Percentiles rank a stretch among this genome's conserved stretches.
These are phyloP conservation scores for Trichonephila clavipes DNA, from an alignment of 1,140 invertebrate species.

Conservation along the genomic window DNA sequence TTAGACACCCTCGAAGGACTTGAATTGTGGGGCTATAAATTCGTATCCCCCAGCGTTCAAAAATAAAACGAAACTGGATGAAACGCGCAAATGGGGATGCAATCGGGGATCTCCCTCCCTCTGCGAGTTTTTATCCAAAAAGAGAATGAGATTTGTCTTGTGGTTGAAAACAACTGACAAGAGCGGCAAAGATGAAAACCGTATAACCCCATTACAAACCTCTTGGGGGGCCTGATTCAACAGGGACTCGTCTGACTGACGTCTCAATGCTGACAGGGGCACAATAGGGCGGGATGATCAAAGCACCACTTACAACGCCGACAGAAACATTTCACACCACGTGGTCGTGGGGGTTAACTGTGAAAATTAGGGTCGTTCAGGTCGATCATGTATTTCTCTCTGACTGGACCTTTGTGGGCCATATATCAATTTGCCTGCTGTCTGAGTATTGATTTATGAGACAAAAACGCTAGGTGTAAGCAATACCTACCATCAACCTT, in stretches of 20 bases:
- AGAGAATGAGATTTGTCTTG: slow-evolving; percentile 49
- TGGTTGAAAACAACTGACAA: slow-evolving; percentile 62
- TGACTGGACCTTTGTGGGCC: not conserved
- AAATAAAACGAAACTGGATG: not conserved
- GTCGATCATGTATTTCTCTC: not conserved
- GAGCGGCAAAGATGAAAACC: slow-evolving; percentile 74
- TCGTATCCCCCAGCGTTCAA: not conserved
- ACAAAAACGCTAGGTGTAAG: not conserved
- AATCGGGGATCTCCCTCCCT: not conserved
- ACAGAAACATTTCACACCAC: slow-evolving; percentile 74
- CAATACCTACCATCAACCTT: not conserved
- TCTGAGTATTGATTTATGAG: not conserved
- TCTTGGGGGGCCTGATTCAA: slow-evolving; percentile 34
- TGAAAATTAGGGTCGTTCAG: slow-evolving; percentile 63
- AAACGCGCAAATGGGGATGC: not conserved
- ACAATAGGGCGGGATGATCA: slow-evolving; percentile 57
- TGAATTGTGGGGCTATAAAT: slow-evolving; percentile 7
- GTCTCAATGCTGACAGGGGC: slow-evolving; percentile 74
- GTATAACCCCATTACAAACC: slow-evolving; percentile 59
- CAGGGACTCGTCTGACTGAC: slow-evolving; percentile 53
- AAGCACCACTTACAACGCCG: slow-evolving; percentile 41
- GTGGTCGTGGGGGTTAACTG: slow-evolving; percentile 25
- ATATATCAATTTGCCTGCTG: not conserved
- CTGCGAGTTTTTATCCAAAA: not conserved
- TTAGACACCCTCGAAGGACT: not conserved